phyloP scores from a whole-genome alignment of 2,888 invertebrate species.

The Hedychridium roseum region DNA sequence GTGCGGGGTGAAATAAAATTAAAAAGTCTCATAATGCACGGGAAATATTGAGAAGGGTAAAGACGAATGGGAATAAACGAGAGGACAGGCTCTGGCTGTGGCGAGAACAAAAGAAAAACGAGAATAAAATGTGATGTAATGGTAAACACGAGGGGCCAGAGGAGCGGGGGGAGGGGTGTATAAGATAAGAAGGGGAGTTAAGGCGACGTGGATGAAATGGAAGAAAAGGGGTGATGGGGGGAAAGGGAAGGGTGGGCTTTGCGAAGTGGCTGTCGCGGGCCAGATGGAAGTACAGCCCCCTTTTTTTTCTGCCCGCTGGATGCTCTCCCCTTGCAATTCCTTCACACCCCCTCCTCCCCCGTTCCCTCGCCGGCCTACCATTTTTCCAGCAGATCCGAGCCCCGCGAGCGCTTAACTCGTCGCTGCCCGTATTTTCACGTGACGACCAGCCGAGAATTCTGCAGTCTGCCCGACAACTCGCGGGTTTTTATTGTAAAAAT shows the following conservation, averaged over 20 bases:
- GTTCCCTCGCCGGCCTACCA: conserved; percentile 20
- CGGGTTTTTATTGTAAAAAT: no score
- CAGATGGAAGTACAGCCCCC: conserved; percentile 14
- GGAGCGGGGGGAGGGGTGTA: neutral
- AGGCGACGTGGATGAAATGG: neutral
- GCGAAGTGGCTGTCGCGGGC: conserved; percentile 6
- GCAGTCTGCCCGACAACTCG: no score
- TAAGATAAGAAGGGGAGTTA: neutral
- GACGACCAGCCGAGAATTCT: conserved; percentile 14
- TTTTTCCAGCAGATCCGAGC: conserved; percentile 18
- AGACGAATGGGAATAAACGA: no score
- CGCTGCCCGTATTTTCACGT: conserved; percentile 18
- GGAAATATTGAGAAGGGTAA: no score
- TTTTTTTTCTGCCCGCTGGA: conserved; percentile 18
- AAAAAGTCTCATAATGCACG: no score
- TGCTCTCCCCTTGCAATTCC: conserved; percentile 9
- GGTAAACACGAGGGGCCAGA: no score
- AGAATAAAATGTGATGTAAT: no score
- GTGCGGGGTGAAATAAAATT: no score
- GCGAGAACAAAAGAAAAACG: no score
- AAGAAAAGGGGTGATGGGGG: neutral
- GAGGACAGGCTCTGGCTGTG: no score
- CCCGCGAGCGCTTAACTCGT: conserved; percentile 18
- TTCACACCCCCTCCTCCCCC: neutral
- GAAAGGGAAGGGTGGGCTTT: conserved; percentile 3